These are phyloP conservation scores for Eptesicus fuscus DNA, from an alignment of 2,113 vertebrate genomes.

Conservation along the genomic window DNA sequence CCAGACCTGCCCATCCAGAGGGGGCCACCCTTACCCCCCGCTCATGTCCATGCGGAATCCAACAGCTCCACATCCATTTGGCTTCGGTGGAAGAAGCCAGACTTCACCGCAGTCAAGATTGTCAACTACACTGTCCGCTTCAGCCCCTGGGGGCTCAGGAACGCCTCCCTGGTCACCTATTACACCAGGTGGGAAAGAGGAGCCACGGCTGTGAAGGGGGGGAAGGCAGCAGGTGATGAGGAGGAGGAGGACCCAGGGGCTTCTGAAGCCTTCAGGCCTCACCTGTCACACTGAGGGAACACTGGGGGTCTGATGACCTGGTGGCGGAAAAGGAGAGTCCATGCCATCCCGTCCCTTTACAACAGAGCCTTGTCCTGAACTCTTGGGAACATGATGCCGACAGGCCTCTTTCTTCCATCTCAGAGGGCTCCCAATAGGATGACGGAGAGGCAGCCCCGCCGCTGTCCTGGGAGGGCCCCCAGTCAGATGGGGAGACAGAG, in stretches of 20 bases:
- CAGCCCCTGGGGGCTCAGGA: conserved; percentile 93
- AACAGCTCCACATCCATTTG: conserved; percentile 97
- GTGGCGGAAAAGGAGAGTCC: background rate
- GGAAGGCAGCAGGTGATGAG: background rate
- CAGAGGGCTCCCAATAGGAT: background rate
- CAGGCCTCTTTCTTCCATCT: background rate
- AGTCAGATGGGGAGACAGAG: background rate
- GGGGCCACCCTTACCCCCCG: conserved; percentile 91
- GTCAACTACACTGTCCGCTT: conserved; percentile 97
- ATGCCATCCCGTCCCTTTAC: background rate
- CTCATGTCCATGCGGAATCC: conserved; percentile 89
- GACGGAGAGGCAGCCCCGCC: background rate
- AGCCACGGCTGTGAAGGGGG: rapidly evolving
- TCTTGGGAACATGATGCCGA: background rate
- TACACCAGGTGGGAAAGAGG: conserved; percentile 88
- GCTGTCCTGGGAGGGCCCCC: background rate
- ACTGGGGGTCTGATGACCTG: background rate
- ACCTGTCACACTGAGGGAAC: background rate
- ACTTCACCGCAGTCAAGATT: conserved; percentile 91
- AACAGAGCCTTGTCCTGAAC: background rate
- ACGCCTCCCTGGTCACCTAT: conserved; percentile 94
- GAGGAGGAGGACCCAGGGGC: background rate
- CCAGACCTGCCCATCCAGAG: conserved; percentile 81
- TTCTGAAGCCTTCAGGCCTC: background rate
- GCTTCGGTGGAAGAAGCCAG: conserved; percentile 95